These are phyloP conservation scores for Notolabrus celidotus DNA, from an alignment of 2,797 vertebrate species.

Conservation along the genomic window DNA sequence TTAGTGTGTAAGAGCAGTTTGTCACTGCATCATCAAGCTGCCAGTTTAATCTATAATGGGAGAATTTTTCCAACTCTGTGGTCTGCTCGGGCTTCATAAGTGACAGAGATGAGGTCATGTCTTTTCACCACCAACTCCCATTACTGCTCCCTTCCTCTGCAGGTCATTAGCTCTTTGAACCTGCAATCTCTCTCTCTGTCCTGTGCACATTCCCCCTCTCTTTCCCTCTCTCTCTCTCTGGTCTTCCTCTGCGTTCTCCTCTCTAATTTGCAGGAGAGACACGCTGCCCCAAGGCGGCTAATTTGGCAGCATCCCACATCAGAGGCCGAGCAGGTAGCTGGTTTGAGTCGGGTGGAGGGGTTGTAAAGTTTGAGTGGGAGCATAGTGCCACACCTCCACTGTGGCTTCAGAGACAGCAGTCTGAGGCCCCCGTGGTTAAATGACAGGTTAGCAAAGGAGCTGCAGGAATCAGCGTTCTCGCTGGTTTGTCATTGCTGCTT, in stretches of 20 bases:
- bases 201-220: slow-evolving; percentile 28
- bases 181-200: slow-evolving; percentile 49
- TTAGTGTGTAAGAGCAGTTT: not conserved
- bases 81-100: slow-evolving; percentile 24
- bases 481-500: slow-evolving; percentile 23
- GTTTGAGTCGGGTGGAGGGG: slow-evolving; percentile 11
- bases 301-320: slow-evolving; percentile 76
- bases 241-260: slow-evolving; percentile 46
- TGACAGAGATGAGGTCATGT: slow-evolving; percentile 55
- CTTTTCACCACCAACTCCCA: slow-evolving; percentile 31
- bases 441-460: slow-evolving; percentile 64
- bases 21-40: not conserved
- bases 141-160: slow-evolving; percentile 41
- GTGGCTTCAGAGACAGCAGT: slow-evolving; percentile 65
- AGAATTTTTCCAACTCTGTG: slow-evolving; percentile 17
- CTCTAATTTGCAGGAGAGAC: slow-evolving; percentile 77
- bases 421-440: slow-evolving; percentile 72
- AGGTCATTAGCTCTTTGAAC: slow-evolving; percentile 74
- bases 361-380: slow-evolving; percentile 54
- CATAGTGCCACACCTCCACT: slow-evolving; percentile 56
- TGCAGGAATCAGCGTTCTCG: slow-evolving; percentile 48
- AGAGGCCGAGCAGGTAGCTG: slow-evolving; percentile 45
- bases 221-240: slow-evolving; percentile 39
- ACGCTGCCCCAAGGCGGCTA: slow-evolving; percentile 63
- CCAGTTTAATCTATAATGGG: not conserved